Evolutionary conservation across 2,113 vertebrate genomes (phyloP), one percentile per base, ranked within the genome.

Genomic region (Pygoscelis adeliae): DNA sequence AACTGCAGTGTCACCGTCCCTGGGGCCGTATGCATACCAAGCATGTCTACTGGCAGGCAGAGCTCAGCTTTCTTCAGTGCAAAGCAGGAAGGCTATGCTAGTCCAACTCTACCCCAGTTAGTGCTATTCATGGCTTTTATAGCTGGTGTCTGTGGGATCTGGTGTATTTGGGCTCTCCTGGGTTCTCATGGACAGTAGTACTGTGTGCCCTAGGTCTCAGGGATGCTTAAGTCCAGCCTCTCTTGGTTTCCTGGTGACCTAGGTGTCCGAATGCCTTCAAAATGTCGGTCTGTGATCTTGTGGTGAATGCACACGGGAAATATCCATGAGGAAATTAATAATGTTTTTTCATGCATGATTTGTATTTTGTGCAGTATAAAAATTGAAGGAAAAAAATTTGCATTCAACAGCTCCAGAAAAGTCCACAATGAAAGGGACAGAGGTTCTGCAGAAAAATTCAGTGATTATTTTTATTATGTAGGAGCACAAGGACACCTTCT

Each of bases 11-110:
- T n/a, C 44, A 11, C 59, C 7, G 8, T 11, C 7, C 25, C 34
- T 10, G 59, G 18, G 59, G 30, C 22, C 11, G 0, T 13, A 10
- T 1, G 16, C 10, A 0, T 6, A 9, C 25, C 14, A 4, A 53
- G 30, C 20, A 3, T 2, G 1, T 2, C 11, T 25, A 5, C 30
- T 0, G 23, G 30, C 65, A 19, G 59, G 59, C 19, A 46, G 34
- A 40, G 38, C 46, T 73, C 50, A 2, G 25, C 47, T 62, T 18
- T 17, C 70, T 40, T 25, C 80, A 32, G 40, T 5, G 21, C 12
- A 12, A 7, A 3, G 56, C 42, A 9, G 65, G 22, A 36, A 23
- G 32, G 42, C n/a, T 27, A 1, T 20, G 56, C 17, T 17, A 16
- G 36, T 46, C 58, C 66, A 38, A 2, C 50, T 44, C 44, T 11